phyloP scores from a whole-genome alignment of 2,797 vertebrate genomes.

The Lindbergichthys nudifrons region DNA sequence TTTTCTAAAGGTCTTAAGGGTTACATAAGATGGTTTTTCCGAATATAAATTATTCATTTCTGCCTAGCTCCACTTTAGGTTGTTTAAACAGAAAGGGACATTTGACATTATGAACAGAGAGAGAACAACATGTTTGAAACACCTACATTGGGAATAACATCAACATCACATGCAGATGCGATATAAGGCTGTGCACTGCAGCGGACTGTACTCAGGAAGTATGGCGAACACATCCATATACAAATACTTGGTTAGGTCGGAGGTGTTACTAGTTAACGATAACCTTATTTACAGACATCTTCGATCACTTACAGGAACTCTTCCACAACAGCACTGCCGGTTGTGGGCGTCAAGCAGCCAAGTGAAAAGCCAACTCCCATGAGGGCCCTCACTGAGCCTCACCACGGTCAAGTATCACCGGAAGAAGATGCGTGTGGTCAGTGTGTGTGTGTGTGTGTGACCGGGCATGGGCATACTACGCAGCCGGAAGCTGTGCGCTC shows the following conservation, averaged over 20 bases:
- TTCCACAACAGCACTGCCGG: conserved; percentile 19
- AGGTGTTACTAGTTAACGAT: background rate
- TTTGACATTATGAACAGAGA: background rate
- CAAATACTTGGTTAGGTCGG: conserved; percentile 1
- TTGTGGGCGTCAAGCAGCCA: conserved; percentile 30
- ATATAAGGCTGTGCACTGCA: background rate
- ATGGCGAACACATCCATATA: background rate
- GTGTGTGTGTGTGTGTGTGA: background rate
- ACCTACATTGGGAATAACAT: background rate
- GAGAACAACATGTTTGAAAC: background rate
- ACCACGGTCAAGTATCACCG: conserved; percentile 37
- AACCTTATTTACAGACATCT: conserved; percentile 19
- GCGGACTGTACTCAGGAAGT: background rate
- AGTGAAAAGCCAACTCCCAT: conserved; percentile 26
- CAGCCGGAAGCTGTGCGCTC: conserved; percentile 58
- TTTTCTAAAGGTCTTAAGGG: background rate
- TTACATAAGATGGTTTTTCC: conserved; percentile 3
- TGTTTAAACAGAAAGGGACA: background rate
- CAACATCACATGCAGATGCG: background rate
- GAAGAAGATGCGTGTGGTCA: conserved; percentile 18
- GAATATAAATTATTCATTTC: background rate
- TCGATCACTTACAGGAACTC: conserved; percentile 36
- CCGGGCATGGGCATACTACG: conserved; percentile 27
- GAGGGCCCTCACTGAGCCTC: conserved; percentile 19
- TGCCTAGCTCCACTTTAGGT: background rate